phyloP scores from a whole-genome alignment of 2,888 invertebrate genomes.

The Physocephala rufipes region DNA sequence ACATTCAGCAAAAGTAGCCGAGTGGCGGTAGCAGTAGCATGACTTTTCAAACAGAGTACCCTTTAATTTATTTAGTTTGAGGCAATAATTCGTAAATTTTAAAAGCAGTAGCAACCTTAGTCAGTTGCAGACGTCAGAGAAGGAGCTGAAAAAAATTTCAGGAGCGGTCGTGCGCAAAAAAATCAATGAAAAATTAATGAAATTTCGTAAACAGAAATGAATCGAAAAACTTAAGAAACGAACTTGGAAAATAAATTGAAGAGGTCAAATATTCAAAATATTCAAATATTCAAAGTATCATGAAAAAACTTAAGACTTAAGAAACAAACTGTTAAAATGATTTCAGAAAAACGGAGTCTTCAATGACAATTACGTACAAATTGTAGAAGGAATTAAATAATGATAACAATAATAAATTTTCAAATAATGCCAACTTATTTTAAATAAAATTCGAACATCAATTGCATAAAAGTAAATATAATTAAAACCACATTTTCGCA shows the following conservation, averaged over 20 bases:
- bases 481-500: no score
- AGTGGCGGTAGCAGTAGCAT: constrained; percentile 11
- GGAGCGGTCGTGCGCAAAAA: neutral
- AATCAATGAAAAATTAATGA: neutral
- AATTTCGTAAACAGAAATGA: neutral
- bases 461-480: no score
- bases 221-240: neutral
- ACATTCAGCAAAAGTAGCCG: neutral
- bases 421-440: no score
- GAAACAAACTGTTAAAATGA: no score
- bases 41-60: constrained; percentile 8
- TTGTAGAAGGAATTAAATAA: no score
- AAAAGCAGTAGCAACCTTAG: neutral
- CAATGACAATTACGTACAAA: neutral
- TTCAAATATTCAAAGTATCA: no score
- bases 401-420: no score
- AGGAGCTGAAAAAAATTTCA: neutral
- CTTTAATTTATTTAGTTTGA: constrained; percentile 21
- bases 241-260: neutral
- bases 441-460: no score
- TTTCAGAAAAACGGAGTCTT: neutral
- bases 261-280: no score
- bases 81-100: constrained; percentile 6
- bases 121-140: neutral
- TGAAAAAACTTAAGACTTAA: no score